These are phyloP conservation scores for Adrianichthys oophorus DNA, from an alignment of 2,797 vertebrate species.

Conservation along the genomic window DNA sequence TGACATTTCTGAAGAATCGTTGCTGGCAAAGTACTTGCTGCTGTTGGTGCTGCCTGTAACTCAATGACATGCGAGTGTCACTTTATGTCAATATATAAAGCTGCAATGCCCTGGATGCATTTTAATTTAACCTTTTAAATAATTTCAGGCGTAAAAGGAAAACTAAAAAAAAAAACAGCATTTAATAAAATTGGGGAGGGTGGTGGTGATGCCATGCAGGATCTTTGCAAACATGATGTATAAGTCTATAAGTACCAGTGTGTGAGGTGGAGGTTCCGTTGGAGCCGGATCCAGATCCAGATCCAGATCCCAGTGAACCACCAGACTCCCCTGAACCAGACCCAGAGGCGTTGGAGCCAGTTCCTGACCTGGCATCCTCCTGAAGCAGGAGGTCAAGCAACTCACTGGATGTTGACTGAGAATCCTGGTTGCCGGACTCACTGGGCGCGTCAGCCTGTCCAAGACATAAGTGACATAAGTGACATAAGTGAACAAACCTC, in stretches of 20 bases:
- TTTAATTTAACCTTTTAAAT: no score
- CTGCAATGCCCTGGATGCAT: no score
- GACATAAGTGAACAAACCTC: conserved; percentile 11
- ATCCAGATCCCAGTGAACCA: conserved; percentile 69
- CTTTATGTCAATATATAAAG: no score
- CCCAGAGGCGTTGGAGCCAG: conserved; percentile 79
- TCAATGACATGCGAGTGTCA: neutral
- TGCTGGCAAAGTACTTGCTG: conserved; percentile 83
- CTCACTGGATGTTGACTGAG: conserved; percentile 71
- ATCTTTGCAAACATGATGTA: neutral
- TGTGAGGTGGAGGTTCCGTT: conserved; percentile 76
- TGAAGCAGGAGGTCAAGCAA: conserved; percentile 69
- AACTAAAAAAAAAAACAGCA: no score
- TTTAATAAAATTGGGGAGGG: no score
- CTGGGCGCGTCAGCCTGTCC: conserved; percentile 65
- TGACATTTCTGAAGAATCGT: conserved; percentile 80
- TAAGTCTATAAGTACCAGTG: conserved; percentile 64
- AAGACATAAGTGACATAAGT: neutral
- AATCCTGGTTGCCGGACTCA: conserved; percentile 69
- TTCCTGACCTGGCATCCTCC: conserved; percentile 72
- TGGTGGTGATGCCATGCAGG: no score
- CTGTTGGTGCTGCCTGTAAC: conserved; percentile 84
- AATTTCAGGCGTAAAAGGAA: no score
- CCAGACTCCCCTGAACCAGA: conserved; percentile 76
- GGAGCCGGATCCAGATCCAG: conserved; percentile 71